Evolutionary conservation across 2,797 vertebrate genomes (phyloP), one percentile per base, ranked within the genome.

Genomic region (Amniataba percoides): DNA sequence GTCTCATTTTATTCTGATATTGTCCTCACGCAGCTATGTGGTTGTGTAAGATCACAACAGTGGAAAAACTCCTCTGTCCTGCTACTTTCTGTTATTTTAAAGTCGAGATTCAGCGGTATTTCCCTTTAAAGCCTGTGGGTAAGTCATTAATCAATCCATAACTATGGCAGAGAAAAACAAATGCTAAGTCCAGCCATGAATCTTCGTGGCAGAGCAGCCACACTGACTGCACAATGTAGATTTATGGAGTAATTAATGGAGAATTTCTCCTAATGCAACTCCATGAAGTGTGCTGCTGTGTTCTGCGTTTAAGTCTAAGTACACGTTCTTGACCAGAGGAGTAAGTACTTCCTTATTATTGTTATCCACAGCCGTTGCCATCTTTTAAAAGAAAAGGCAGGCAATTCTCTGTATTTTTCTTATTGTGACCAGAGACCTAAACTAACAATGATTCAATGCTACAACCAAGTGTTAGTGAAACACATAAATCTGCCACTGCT

Each of bases 231-330:
- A 46, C 36, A 19, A 59, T 42, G 23, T 9, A 74, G 75, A 88
- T 90, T 89, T 90, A 90, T 89, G 60, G 58, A 83, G 70, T 81
- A 83, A 88, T 83, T 84, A 82, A 79, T 80, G 60, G 64, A 85
- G 53, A 66, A 55, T 81, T 82, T 61, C 31, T 68, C 42, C 61
- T 43, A 79, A 79, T 69, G 46, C 57, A 86, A 76, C 34, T 48
- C 16, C 64, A 60, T 1, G 16, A 51, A 57, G 31, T 53, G 9
- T 43, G 62, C 48, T 31, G 59, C 39, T 68, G 57, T 31, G 23
- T 25, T 71, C 60, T 25, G 21, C 40, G 11, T 49, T n/a, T 21
- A n/a, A 58, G 23, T 61, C 52, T 79, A 23, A 77, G 60, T 49
- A 4, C 39, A 49, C 1, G 0, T 31, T 60, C 14, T 40, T 67